phyloP scores from a whole-genome alignment of 2,888 invertebrate genomes.

The Petrophora chlorosata region DNA sequence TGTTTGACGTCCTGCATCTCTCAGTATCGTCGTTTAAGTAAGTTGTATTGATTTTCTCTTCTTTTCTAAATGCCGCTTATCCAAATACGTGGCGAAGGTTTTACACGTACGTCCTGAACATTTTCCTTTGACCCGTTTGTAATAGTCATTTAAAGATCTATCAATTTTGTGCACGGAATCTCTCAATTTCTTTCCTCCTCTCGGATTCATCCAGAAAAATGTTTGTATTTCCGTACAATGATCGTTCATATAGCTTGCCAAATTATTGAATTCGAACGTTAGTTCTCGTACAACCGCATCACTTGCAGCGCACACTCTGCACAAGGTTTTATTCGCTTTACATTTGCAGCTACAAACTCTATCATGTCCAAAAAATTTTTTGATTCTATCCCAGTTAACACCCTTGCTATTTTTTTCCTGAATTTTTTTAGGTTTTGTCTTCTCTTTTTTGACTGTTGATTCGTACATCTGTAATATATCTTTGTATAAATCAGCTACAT shows the following conservation, averaged over 20 bases:
- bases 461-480: slow-evolving; percentile 4
- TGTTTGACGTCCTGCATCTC: too few relatives aligned
- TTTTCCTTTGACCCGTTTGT: slow-evolving; percentile 64
- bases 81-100: slow-evolving; percentile 52
- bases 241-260: slow-evolving; percentile 62
- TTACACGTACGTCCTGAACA: slow-evolving; percentile 63
- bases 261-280: slow-evolving; percentile 64
- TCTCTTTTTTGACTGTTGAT: too few relatives aligned
- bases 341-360: slow-evolving; percentile 64
- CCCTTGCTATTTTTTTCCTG: neutral
- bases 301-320: slow-evolving; percentile 64
- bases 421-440: too few relatives aligned
- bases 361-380: slow-evolving; percentile 57
- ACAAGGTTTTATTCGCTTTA: slow-evolving; percentile 60
- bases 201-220: slow-evolving; percentile 69
- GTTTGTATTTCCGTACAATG: slow-evolving; percentile 74
- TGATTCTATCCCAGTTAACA: slow-evolving; percentile 49
- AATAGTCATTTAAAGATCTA: slow-evolving; percentile 59
- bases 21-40: too few relatives aligned
- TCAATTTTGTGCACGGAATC: slow-evolving; percentile 62
- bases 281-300: slow-evolving; percentile 67
- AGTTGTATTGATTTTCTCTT: too few relatives aligned
- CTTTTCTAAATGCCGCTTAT: slow-evolving; percentile 48
- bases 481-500: slow-evolving; percentile 5
- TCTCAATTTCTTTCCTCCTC: slow-evolving; percentile 61